A percentile compares a stretch with the other conserved stretches of the same genome.
Evolutionary conservation across 2,113 vertebrate species (phyloP).

Genomic region (Coryphaenoides rupestris): DNA sequence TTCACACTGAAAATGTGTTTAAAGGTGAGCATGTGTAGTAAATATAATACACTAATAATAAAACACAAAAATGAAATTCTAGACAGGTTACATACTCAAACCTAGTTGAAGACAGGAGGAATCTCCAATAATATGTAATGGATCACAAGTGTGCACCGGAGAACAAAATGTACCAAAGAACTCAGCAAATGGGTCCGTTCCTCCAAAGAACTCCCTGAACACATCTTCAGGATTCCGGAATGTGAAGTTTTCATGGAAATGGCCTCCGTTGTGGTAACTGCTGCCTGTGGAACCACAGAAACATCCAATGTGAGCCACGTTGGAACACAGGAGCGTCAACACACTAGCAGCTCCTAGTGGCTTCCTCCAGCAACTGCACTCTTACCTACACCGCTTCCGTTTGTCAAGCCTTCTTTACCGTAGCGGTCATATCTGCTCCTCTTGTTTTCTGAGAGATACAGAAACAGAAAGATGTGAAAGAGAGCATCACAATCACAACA

Average conservation of each 20-base stretch:
- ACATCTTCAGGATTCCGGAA: constrained; percentile 97
- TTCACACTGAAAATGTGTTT: no score
- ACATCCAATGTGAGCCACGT: background rate
- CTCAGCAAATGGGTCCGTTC: constrained; percentile 88
- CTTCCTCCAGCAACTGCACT: background rate
- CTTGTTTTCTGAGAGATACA: constrained; percentile 78
- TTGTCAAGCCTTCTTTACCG: constrained; percentile 88
- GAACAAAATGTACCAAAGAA: constrained; percentile 77
- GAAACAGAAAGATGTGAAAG: background rate
- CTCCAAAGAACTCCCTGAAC: constrained; percentile 96
- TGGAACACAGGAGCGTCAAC: background rate
- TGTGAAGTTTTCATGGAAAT: constrained; percentile 79
- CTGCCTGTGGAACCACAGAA: constrained; percentile 65
- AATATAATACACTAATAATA: no score
- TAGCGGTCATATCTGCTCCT: constrained; percentile 88
- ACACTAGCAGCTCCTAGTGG: background rate
- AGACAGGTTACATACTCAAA: no score
- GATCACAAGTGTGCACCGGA: no score
- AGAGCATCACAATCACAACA: background rate
- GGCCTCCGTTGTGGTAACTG: constrained; percentile 61
- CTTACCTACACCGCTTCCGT: constrained; percentile 78
- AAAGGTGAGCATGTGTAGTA: no score
- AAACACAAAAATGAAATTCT: no score
- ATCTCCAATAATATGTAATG: no score
- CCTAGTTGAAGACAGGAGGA: no score